Base-by-base conservation (phyloP, 2,113 vertebrate species). In the Himantopus leucocephalus region DNA sequence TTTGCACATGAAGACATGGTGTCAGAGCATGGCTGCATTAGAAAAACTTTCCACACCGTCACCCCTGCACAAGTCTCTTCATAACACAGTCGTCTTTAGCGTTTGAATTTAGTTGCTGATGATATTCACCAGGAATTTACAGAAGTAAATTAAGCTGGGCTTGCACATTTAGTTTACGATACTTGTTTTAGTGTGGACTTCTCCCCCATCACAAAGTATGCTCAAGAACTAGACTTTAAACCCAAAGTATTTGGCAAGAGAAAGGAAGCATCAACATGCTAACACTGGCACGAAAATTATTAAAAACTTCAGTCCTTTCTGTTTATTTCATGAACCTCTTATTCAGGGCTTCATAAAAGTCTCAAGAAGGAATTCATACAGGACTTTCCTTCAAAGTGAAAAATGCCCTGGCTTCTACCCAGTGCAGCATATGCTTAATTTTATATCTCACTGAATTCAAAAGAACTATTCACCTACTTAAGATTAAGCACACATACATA, bases 111-210 rank as follows among this genome's bases (percentile, higher is more conserved):
- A 5, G 21, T 0, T 59, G 82, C 59, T 76, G 93, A 47, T 64
- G 78, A 90, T n/a, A 88, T 32, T 53, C 64, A 71, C 26, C 76
- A 90, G 90, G 91, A 95, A 94, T 94, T 32, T 58, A 59, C 53
- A 78, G 71, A 62, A 4, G 2, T 34, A 79, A 80, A 87, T 77
- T 41, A 78, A 83, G 35, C 71, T 67, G 43, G 70, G 35, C 37
- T 95, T 81, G 64, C 47, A 85, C 43, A 7, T 73, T 76, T 37
- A 37, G 29, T 85, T 87, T 59, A 75, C 0, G 0, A 48, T 45
- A 9, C 52, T 70, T 2, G 0, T 45, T 93, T 64, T 13, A 73
- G 35, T 1, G 8, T 41, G 48, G 34, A 90, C 64, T 47, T 62
- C 85, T 94, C 78, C 72, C 21, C 18, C 47, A 56, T 39, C 48